phyloP scores from a whole-genome alignment of 2,113 vertebrate genomes.

The Trochalopteron elliotii region DNA sequence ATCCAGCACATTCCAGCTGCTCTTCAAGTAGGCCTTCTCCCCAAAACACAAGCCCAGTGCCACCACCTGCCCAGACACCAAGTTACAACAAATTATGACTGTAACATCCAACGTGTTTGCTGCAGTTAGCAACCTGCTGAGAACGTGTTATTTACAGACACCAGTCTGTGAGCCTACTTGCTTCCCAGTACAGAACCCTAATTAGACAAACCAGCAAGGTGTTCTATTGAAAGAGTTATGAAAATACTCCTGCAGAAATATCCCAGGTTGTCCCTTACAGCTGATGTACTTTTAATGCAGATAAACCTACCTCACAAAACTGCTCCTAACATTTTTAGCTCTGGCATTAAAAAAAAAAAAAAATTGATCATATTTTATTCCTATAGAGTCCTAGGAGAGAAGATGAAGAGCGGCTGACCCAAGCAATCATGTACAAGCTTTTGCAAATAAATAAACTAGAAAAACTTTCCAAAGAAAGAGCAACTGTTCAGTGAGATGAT shows the following conservation, averaged over 20 bases:
- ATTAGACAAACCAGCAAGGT: conserved; percentile 35
- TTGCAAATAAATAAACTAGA: conserved; percentile 21
- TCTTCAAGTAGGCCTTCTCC: conserved; percentile 90
- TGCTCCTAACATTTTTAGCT: neutral
- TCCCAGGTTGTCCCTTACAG: neutral
- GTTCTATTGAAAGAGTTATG: neutral
- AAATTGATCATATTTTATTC: neutral
- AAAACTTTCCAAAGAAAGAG: conserved; percentile 3
- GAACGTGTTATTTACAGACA: conserved; percentile 23
- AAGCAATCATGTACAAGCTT: neutral
- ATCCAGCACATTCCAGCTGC: conserved; percentile 97
- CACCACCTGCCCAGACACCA: conserved; percentile 82
- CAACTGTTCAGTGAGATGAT: conserved; percentile 13
- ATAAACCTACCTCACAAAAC: conserved; percentile 4
- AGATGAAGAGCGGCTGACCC: neutral
- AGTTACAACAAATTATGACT: conserved; percentile 45
- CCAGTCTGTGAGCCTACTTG: neutral
- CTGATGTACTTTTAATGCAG: conserved; percentile 19
- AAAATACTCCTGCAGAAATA: conserved; percentile 24
- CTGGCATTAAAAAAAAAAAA: neutral
- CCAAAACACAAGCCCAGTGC: conserved; percentile 93
- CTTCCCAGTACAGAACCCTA: conserved; percentile 22
- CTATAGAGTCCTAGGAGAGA: neutral
- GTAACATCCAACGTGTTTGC: neutral
- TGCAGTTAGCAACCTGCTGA: conserved; percentile 1